Evolutionary conservation across 1,140 invertebrate genomes (phyloP), one percentile per base, ranked within the genome.

Genomic region (Lordiphosa clarofinis): DNA sequence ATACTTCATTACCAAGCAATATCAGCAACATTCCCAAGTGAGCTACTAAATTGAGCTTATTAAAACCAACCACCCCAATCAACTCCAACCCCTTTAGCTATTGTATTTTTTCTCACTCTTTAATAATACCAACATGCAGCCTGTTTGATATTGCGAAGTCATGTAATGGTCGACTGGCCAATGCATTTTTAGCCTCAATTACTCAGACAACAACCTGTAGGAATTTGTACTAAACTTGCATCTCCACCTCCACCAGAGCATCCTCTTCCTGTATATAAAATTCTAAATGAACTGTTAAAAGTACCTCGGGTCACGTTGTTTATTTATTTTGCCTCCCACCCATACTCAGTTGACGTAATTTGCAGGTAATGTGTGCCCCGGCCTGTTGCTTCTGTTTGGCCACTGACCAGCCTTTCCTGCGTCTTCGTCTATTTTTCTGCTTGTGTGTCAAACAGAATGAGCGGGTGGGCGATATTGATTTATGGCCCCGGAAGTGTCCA

Each of bases 251-350:
- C 21, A 21, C 2, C 4, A 28, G 7, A 15, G 37, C 39, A 24
- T 47, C 35, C 13, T 5, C 3, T 37, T 48, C 13, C 12, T 43
- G 37, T 48, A 36, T 21, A 53, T 61, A 60, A 38, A 67, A 74
- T 67, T 68, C 50, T 40, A 73, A 73, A 73, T 78, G 73, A 84
- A 84, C 73, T 84, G 55, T 70, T 84, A 63, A 84, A 78, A 73
- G 73, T 73, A 68, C 56, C 56, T 40, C 84, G 48, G 67, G 67
- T 84, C 78, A 78, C 64, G 54, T 81, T 57, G 33, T 7, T 11
- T 52, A 50, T 54, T 69, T 61, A 60, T 56, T 70, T 52, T 54
- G 31, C 40, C 9, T 6, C 10, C 8, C 38, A 39, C 33, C 9
- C 8, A 28, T n/a, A 4, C 12, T 36, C 67, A 73, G 78, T 86